phyloP scores from a whole-genome alignment of 1,140 invertebrate species.

The Halesus radiatus region DNA sequence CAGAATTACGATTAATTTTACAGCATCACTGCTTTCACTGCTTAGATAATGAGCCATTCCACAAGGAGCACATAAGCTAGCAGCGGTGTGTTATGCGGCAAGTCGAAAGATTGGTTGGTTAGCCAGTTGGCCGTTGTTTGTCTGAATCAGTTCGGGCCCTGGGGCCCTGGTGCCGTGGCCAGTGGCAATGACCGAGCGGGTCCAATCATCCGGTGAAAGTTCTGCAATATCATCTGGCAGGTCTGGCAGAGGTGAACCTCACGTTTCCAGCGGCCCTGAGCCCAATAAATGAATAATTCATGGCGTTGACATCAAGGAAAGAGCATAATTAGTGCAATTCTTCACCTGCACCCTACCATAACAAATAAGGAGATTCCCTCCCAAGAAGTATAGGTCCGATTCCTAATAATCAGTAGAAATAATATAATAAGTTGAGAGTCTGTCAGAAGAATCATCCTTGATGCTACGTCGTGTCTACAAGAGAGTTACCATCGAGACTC shows the following conservation, averaged over 20 bases:
- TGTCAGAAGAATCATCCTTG: too few species aligned
- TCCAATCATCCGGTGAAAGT: constrained; percentile 12
- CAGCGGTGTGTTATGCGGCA: background rate
- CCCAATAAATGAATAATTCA: background rate
- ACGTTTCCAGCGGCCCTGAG: background rate
- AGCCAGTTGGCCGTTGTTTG: too few species aligned
- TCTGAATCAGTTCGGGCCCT: background rate
- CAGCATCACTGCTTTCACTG: background rate
- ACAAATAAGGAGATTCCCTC: too few species aligned
- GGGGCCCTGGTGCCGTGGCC: background rate
- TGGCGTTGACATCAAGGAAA: too few species aligned
- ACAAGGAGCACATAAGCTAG: background rate
- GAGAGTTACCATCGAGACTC: too few species aligned
- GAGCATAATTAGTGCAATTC: too few species aligned
- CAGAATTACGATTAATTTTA: background rate
- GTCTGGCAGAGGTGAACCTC: background rate
- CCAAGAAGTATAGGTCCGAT: too few species aligned
- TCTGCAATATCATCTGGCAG: background rate
- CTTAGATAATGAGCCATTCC: background rate
- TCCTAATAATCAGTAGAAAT: too few species aligned
- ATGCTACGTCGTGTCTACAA: too few species aligned
- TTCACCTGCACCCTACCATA: too few species aligned
- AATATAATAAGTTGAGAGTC: too few species aligned
- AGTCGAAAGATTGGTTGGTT: too few species aligned
- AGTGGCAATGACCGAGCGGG: constrained; percentile 9